Conservation (phyloP, 2,888 invertebrate species). For the Zaprionus bogoriensis region DNA sequence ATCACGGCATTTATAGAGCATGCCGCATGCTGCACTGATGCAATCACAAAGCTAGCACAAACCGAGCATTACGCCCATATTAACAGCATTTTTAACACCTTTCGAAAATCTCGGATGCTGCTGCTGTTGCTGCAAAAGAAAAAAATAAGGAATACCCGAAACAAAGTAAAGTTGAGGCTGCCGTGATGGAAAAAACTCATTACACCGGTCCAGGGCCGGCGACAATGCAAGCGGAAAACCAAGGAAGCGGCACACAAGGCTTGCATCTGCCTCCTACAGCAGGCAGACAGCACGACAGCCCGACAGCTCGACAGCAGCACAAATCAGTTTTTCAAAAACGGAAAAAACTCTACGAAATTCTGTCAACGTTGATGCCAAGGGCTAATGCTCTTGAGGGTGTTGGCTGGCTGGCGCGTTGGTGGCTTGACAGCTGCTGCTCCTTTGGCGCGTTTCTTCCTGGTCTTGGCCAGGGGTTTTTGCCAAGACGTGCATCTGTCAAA, state of each 20-base stretch:
- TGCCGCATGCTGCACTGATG: conserved; percentile 16
- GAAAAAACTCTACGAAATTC: conserved; percentile 26
- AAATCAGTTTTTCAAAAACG: conserved; percentile 55
- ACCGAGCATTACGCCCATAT: conserved; percentile 61
- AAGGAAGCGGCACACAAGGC: conserved; percentile 44
- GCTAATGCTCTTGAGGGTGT: conserved; percentile 56
- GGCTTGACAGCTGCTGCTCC: conserved; percentile 76
- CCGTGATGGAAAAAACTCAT: conserved; percentile 64
- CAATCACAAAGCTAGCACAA: conserved; percentile 21
- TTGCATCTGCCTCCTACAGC: conserved; percentile 58
- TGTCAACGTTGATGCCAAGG: conserved; percentile 60
- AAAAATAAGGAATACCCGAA: conserved; percentile 41
- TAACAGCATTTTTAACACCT: conserved; percentile 68
- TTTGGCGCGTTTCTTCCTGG: conserved; percentile 58
- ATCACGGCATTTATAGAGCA: not conserved
- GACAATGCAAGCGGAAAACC: conserved; percentile 64
- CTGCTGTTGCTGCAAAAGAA: conserved; percentile 44
- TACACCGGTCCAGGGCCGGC: conserved; percentile 63
- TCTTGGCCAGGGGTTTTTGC: conserved; percentile 61
- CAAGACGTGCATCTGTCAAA: conserved; percentile 71
- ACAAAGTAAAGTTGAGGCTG: conserved; percentile 38
- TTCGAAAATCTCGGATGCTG: conserved; percentile 8
- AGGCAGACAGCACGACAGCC: too few relatives aligned
- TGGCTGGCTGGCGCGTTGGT: conserved; percentile 77
- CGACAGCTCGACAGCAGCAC: too few relatives aligned